Conservation (phyloP, 1,140 invertebrate species). For the Caerostris extrusa region DNA sequence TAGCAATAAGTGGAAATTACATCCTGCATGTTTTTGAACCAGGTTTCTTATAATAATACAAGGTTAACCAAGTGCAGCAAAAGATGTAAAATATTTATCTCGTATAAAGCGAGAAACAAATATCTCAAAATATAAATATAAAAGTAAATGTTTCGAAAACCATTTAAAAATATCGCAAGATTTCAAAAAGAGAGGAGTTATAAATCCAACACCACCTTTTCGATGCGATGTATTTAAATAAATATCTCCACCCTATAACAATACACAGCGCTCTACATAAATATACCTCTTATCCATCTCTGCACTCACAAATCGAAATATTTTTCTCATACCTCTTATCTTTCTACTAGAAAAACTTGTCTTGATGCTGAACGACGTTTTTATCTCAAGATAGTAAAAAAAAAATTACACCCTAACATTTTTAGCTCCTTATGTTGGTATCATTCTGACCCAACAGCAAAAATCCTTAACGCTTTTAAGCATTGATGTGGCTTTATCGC, state of each 20-base stretch:
- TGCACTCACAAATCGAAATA: neutral
- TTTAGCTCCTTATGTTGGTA: neutral
- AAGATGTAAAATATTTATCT: too few relatives aligned
- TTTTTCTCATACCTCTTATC: neutral
- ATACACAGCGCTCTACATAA: neutral
- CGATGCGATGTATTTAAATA: neutral
- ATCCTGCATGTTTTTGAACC: too few relatives aligned
- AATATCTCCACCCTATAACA: neutral
- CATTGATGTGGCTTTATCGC: slow-evolving; percentile 5
- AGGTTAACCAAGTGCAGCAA: too few relatives aligned
- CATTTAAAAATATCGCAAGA: neutral
- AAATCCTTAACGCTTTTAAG: neutral
- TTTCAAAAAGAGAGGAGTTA: neutral
- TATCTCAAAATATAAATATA: neutral
- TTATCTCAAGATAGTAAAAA: neutral
- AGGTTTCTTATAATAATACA: too few relatives aligned
- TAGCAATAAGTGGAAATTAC: too few relatives aligned
- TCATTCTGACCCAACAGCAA: neutral
- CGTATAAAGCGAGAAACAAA: too few relatives aligned
- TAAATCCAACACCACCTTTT: neutral
- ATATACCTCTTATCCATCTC: neutral
- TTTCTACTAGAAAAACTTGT: neutral
- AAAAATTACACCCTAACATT: neutral
- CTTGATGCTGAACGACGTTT: neutral
- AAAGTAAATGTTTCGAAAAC: neutral